Base-by-base conservation (phyloP, 2,888 invertebrate species). In the Danaus chrysippus region DNA sequence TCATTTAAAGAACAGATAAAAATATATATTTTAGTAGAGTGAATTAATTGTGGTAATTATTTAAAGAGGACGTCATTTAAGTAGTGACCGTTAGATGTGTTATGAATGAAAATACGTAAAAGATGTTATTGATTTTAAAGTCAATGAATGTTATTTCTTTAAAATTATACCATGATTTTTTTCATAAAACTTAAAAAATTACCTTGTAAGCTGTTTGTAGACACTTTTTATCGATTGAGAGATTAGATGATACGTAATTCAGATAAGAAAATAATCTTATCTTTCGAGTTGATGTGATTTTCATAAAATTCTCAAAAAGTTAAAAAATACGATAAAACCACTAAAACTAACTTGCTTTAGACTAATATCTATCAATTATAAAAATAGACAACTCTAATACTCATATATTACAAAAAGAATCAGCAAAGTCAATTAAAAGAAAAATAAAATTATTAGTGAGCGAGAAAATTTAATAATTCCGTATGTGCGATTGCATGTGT, bases 401-500 rank as follows among this genome's bases (percentile, higher is more conserved):
- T 34, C 23, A 5, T 34, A 34, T 34, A 34, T 34, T 34, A 34
- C 23, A 2, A 34, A 34, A 34, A 13, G 46, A 46, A 13, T 15
- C n/a, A 11, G 15, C 9, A 46, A n/a, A 5, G 12, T 43, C n/a
- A 43, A 43, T 43, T n/a, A 43, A 43, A n/a, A 11, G 11, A 11
- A n/a, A 49, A 17, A 17, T 49, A 49, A 17, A 49, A 49, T n/a
- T 10, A 49, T 17, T 41, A 54, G 34, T 54, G 11, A n/a, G 12
- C 46, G 41, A 44, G 1, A 43, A 46, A 15, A 42, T 54, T 59
- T 10, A 53, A 54, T 57, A 66, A 62, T 54, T 60, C 42, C 55
- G 56, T 42, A 46, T 34, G 56, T 57, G 49, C 46, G 42, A 62
- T 46, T 66, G 63, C 64, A 65, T 73, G 74, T 78, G 74, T 76